Percentiles rank a stretch among this genome's conserved stretches.
phyloP scores from a whole-genome alignment of 2,888 invertebrate genomes.

The Beris chalybata region DNA sequence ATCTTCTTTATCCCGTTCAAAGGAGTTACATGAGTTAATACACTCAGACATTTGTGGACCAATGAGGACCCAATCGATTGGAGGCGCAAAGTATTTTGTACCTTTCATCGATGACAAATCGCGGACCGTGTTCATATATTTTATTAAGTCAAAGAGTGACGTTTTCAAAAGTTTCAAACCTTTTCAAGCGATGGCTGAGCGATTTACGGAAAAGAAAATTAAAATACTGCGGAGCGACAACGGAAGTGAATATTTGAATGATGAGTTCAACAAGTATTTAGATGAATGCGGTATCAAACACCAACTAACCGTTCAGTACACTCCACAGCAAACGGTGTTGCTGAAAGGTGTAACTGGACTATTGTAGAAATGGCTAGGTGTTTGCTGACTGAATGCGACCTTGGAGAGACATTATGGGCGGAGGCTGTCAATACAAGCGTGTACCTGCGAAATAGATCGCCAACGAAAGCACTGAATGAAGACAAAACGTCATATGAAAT shows the following conservation, averaged over 20 bases:
- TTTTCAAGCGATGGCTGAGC: conserved; percentile 41
- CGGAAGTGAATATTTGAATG: conserved; percentile 43
- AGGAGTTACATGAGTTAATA: not conserved
- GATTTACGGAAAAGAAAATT: conserved; percentile 40
- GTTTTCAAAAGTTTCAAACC: conserved; percentile 40
- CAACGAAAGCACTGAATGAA: conserved; percentile 34
- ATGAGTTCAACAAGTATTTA: conserved; percentile 40
- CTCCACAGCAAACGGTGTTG: conserved; percentile 45
- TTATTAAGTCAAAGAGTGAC: conserved; percentile 37
- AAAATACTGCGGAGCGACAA: conserved; percentile 44
- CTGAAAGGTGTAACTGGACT: conserved; percentile 43
- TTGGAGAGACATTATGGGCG: conserved; percentile 42
- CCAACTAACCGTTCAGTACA: conserved; percentile 41
- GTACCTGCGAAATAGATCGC: conserved; percentile 37
- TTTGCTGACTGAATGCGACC: conserved; percentile 41
- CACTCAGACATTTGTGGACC: conserved; percentile 34
- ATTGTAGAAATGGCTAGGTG: conserved; percentile 43
- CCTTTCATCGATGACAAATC: conserved; percentile 40
- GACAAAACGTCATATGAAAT: conserved; percentile 41
- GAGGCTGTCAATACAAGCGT: conserved; percentile 40
- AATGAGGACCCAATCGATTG: conserved; percentile 36
- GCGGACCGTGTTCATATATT: conserved; percentile 35
- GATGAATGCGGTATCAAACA: conserved; percentile 42
- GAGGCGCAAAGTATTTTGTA: conserved; percentile 36
- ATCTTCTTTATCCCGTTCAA: not conserved